Base-by-base conservation (phyloP, 2,797 vertebrate species). In the Merluccius polli region DNA sequence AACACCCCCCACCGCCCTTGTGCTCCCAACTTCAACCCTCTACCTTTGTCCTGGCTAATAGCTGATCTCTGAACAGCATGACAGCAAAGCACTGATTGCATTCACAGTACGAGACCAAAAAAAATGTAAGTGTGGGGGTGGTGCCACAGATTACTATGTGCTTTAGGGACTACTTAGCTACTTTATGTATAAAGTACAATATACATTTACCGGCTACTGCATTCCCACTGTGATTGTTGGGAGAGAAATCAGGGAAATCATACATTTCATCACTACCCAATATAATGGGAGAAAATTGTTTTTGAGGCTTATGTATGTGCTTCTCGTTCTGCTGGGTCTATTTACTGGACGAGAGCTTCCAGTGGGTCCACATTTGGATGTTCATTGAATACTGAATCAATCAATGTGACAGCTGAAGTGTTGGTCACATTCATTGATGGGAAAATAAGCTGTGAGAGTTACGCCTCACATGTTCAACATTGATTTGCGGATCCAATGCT, bases 41-140 rank as follows among this genome's bases (percentile, higher is more conserved):
- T 10, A 75, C 79, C 65, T 4, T 70, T 74, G 79, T 80, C 44
- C 52, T 24, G 52, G 21, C 52, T 24, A 59, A 59, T 59, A 59
- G 52, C 52, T 3, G 21, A 59, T 59, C 52, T 59, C 52, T 10
- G 52, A 59, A 24, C 52, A 59, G 52, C n/a, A 10, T 59, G 52
- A 59, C 21, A 2, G 52, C 52, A n/a, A 24, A n/a, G 52, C 21
- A 1, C 52, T 24, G 52, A 24, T 59, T n/a, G 10, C 52, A 24
- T 59, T 59, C 15, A n/a, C 7, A 1, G n/a, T 21, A 24, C 1
- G 9, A 2, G 52, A 21, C 11, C 4, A 38, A n/a, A 59, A 59
- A 24, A 3, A 59, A 59, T n/a, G 10, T 1, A n/a, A 7, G 21
- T 9, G 8, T 59, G 2, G 52, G 18, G n/a, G n/a, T 59, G 52